Conservation (phyloP, 2,113 vertebrate genomes). For the Puffinus mauretanicus region DNA sequence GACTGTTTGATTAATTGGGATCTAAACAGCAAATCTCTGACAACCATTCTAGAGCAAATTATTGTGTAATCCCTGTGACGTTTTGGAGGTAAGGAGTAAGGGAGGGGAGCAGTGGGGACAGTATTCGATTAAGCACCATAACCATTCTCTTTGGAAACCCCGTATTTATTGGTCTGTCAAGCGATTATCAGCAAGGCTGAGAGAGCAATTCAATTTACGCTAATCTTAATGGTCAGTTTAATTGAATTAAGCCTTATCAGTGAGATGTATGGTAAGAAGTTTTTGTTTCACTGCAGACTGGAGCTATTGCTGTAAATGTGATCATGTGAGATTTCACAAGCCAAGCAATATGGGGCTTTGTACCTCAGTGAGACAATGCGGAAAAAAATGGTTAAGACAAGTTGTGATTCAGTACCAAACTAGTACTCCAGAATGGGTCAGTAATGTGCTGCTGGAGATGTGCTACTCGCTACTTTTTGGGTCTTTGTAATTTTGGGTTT, state of each 20-base stretch:
- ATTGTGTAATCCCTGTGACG: neutral
- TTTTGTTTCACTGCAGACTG: neutral
- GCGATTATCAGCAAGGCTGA: neutral
- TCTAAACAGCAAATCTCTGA: neutral
- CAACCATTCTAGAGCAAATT: neutral
- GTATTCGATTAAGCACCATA: neutral
- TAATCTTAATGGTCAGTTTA: constrained; percentile 12
- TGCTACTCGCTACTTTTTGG: neutral
- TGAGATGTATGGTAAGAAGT: neutral
- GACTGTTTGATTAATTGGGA: neutral
- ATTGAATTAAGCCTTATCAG: constrained; percentile 12
- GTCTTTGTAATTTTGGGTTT: neutral
- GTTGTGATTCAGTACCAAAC: neutral
- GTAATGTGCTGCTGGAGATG: neutral
- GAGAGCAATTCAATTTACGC: neutral
- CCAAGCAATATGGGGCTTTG: neutral
- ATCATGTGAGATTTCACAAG: neutral
- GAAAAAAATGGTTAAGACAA: neutral
- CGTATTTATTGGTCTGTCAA: neutral
- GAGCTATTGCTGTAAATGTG: neutral
- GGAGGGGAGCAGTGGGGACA: neutral
- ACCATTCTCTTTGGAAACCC: neutral
- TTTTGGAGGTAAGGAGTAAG: neutral
- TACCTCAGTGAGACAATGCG: neutral
- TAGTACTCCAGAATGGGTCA: neutral